Evolutionary conservation across 2,888 invertebrate species (phyloP).

Genomic region (Drosophila falleni): DNA sequence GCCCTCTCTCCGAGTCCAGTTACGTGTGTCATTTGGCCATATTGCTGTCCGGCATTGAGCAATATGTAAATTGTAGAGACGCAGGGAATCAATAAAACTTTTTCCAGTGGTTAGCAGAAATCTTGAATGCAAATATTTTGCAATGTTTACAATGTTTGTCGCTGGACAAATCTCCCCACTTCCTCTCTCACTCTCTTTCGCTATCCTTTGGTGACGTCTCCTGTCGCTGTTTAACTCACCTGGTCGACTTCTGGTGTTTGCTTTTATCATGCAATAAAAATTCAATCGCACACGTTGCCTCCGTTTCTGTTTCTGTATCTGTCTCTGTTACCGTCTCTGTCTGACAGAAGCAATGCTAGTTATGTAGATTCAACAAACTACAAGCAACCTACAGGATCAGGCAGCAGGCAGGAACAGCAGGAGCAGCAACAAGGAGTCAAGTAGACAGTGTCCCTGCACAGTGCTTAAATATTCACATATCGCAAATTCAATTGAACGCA

Average conservation of each 20-base stretch:
- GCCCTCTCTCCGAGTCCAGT: conserved; percentile 34
- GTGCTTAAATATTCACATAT: conserved; percentile 81
- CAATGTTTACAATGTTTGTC: conserved; percentile 68
- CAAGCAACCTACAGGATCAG: conserved; percentile 16
- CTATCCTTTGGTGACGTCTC: background rate
- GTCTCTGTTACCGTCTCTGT: conserved; percentile 1
- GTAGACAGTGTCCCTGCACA: conserved; percentile 63
- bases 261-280: conserved; percentile 78
- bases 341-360: conserved; percentile 67
- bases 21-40: conserved; percentile 67
- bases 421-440: conserved; percentile 4
- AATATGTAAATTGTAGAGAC: conserved; percentile 45
- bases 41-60: conserved; percentile 59
- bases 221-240: conserved; percentile 50
- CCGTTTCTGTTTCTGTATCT: background rate
- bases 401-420: conserved; percentile 7
- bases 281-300: conserved; percentile 70
- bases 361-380: conserved; percentile 64
- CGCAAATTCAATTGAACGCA: conserved; percentile 80
- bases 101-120: conserved; percentile 63
- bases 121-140: conserved; percentile 70
- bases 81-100: conserved; percentile 68
- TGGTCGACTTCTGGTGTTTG: conserved; percentile 54
- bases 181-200: background rate
- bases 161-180: background rate